These are phyloP conservation scores for Drosophila mulleri DNA, from an alignment of 2,888 invertebrate genomes.

Conservation along the genomic window DNA sequence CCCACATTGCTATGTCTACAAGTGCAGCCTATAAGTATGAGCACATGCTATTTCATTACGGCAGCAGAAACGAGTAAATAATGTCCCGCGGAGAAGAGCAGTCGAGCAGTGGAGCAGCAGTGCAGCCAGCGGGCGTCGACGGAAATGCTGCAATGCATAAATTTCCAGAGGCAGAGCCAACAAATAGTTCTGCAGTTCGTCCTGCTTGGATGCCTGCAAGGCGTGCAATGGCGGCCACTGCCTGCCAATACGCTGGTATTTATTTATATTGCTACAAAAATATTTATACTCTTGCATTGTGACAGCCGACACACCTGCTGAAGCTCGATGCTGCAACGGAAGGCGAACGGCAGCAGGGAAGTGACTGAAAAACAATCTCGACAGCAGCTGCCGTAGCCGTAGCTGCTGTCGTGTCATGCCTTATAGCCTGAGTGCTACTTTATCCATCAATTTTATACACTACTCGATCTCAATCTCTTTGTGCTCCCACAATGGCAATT, in stretches of 20 bases:
- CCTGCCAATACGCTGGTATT: constrained; percentile 27
- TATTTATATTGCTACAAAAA: constrained; percentile 47
- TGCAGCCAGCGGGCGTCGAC: constrained; percentile 24
- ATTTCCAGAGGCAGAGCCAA: constrained; percentile 32
- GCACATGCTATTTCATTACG: constrained; percentile 24
- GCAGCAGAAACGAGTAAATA: constrained; percentile 26
- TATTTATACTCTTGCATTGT: constrained; percentile 43
- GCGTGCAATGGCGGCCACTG: neutral
- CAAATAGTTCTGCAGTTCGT: constrained; percentile 11
- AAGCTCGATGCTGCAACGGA: neutral
- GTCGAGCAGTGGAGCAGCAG: neutral
- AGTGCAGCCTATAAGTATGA: constrained; percentile 6
- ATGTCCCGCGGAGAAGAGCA: constrained; percentile 9
- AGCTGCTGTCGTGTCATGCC: neutral
- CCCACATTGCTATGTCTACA: neutral
- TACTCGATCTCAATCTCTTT: constrained; percentile 55
- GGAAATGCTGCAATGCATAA: constrained; percentile 53
- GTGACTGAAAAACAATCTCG: constrained; percentile 30
- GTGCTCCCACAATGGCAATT: constrained; percentile 67
- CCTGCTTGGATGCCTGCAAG: neutral
- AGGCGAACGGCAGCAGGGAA: neutral
- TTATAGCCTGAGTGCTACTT: constrained; percentile 47
- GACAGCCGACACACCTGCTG: constrained; percentile 41
- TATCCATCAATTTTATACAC: constrained; percentile 68
- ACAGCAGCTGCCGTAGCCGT: constrained; percentile 2